Evolutionary conservation across 2,797 vertebrate species (phyloP).

Genomic region (Aphelocoma californica): DNA sequence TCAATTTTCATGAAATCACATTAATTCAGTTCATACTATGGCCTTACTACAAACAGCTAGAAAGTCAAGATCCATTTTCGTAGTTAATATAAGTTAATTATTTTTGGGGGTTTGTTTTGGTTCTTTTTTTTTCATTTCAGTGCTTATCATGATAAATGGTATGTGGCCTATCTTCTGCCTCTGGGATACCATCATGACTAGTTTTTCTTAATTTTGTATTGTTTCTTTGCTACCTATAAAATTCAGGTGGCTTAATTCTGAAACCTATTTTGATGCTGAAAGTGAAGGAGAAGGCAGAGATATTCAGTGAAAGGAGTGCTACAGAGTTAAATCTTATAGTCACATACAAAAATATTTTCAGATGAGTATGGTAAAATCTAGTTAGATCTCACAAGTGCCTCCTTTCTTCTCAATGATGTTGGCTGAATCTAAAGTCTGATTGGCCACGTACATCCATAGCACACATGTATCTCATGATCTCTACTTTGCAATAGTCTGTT

Average conservation of each 20-base stretch:
- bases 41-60: background rate
- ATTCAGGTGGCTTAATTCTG: background rate
- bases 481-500: background rate
- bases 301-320: background rate
- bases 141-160: background rate
- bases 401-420: background rate
- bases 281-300: background rate
- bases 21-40: background rate
- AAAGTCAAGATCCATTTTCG: background rate
- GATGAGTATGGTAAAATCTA: background rate
- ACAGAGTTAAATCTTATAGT: background rate
- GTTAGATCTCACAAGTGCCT: background rate
- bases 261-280: background rate
- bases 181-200: background rate
- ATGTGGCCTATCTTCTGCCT: background rate
- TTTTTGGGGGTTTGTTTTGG: background rate
- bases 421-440: background rate
- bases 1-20: background rate
- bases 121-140: background rate
- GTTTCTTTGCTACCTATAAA: background rate
- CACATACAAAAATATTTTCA: background rate
- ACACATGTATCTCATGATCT: accelerated
- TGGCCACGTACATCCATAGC: accelerated
- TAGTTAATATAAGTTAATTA: background rate
- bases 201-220: background rate